A percentile compares a stretch with the other conserved stretches of the same genome.
These are phyloP conservation scores for Perca fluviatilis DNA, from an alignment of 2,113 vertebrate genomes.

Conservation along the genomic window DNA sequence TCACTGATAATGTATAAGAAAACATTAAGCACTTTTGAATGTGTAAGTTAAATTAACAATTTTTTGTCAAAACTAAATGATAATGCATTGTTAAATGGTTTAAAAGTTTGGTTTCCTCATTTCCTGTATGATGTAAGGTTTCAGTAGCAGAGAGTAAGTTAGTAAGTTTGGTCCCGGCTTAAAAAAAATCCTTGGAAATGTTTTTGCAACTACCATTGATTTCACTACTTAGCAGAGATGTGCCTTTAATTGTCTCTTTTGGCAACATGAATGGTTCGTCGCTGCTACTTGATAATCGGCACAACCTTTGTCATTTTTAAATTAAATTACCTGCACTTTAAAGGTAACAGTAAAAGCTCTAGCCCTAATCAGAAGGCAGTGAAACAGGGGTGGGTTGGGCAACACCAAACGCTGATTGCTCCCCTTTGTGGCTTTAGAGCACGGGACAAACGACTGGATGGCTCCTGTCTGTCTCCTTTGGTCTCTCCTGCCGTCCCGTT, in stretches of 20 bases:
- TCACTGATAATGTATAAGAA: no score
- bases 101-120: neutral
- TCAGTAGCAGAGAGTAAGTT: neutral
- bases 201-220: neutral
- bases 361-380: slow-evolving; percentile 30
- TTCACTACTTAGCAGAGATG: neutral
- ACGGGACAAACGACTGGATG: slow-evolving; percentile 79
- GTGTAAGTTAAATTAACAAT: neutral
- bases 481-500: slow-evolving; percentile 21
- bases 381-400: slow-evolving; percentile 15
- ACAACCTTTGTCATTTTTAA: neutral
- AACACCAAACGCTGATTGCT: slow-evolving; percentile 24
- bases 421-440: slow-evolving; percentile 19
- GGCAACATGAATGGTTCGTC: neutral
- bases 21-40: neutral
- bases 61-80: no score
- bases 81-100: neutral
- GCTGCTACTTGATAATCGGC: slow-evolving; percentile 7
- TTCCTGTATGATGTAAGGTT: neutral
- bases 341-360: slow-evolving; percentile 12
- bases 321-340: slow-evolving; percentile 14
- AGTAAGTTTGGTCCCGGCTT: slow-evolving; percentile 3
- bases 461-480: slow-evolving; percentile 46
- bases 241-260: slow-evolving; percentile 10
- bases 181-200: slow-evolving; percentile 1